These are phyloP conservation scores for Ictalurus punctatus DNA, from an alignment of 2,113 vertebrate species.

Conservation along the genomic window DNA sequence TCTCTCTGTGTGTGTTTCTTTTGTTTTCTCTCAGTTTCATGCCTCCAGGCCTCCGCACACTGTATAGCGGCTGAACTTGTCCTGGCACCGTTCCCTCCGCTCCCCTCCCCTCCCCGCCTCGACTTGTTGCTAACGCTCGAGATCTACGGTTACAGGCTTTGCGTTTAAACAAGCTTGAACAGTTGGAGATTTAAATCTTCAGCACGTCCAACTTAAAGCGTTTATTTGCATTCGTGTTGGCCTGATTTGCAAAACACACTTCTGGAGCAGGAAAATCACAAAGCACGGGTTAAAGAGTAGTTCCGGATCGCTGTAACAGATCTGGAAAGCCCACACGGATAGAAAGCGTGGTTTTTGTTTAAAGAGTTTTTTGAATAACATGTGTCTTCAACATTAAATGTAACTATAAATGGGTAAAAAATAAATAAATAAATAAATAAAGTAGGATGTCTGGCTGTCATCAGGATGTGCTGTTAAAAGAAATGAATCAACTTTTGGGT, in stretches of 20 bases:
- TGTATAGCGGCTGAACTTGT: conserved; percentile 30
- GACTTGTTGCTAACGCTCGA: background rate
- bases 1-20: background rate
- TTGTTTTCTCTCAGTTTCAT: background rate
- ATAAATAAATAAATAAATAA: no score
- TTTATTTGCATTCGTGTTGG: background rate
- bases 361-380: background rate
- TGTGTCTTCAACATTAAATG: background rate
- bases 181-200: background rate
- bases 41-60: conserved; percentile 10
- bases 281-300: background rate
- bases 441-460: background rate
- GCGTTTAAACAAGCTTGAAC: background rate
- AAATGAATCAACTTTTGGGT: background rate
- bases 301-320: background rate
- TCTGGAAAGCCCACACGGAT: background rate
- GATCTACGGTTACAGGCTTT: conserved; percentile 4
- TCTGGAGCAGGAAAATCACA: background rate
- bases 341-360: background rate
- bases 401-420: background rate
- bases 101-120: background rate
- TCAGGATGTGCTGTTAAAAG: background rate
- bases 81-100: background rate
- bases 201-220: no score
- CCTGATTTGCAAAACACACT: background rate